A percentile compares a stretch with the other conserved stretches of the same genome.
These are phyloP conservation scores for Lacanobia wlatinum DNA, from an alignment of 2,888 invertebrate genomes.

Conservation along the genomic window DNA sequence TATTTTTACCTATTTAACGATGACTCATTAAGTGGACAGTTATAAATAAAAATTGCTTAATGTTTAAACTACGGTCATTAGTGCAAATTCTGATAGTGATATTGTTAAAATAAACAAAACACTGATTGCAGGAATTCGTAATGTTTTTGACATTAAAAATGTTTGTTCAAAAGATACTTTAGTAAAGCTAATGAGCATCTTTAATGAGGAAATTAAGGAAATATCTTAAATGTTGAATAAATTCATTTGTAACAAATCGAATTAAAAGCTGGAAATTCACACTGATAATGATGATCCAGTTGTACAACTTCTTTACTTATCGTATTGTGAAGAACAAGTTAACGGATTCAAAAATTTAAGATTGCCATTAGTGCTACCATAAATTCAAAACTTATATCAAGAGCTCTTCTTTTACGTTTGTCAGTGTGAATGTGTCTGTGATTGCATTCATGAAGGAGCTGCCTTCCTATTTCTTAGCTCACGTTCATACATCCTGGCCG, in stretches of 20 bases:
- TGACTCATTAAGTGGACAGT: slow-evolving; percentile 42
- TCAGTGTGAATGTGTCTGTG: too few relatives aligned
- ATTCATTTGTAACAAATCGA: too few relatives aligned
- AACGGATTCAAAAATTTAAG: not conserved
- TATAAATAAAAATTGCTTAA: slow-evolving; percentile 46
- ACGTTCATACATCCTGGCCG: not conserved
- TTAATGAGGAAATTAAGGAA: not conserved
- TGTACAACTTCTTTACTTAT: not conserved
- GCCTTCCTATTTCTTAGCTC: not conserved
- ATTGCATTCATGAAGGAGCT: not conserved
- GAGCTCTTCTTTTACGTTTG: not conserved
- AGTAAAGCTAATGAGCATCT: not conserved
- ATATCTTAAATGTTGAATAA: too few relatives aligned
- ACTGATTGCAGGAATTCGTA: slow-evolving; percentile 10
- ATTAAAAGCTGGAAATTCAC: too few relatives aligned
- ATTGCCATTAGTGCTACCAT: not conserved
- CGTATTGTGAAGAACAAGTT: not conserved
- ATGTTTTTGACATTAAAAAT: not conserved
- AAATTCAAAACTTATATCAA: too few relatives aligned
- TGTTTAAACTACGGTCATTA: slow-evolving; percentile 36
- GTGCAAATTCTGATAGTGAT: slow-evolving; percentile 21
- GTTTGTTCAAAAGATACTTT: slow-evolving; percentile 5
- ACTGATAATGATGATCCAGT: not conserved
- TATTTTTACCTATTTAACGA: slow-evolving; percentile 9
- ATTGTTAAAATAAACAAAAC: slow-evolving; percentile 34